phyloP scores from a whole-genome alignment of 2,797 vertebrate species.

The Prionace glauca region DNA sequence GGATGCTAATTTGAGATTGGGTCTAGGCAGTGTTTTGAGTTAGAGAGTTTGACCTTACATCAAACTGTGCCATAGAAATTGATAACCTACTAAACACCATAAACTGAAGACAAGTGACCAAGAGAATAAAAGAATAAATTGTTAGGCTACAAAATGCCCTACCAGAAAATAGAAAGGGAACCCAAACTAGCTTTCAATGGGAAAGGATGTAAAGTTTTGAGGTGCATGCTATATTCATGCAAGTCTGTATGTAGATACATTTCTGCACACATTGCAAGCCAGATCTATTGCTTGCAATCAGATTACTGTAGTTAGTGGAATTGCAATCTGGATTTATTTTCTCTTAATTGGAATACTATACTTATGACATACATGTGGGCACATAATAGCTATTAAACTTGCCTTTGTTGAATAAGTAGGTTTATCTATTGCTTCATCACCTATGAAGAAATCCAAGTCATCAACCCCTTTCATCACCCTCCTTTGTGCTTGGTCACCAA shows the following conservation, averaged over 20 bases:
- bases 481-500: constrained; percentile 89
- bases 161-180: no score
- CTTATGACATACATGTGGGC: background rate
- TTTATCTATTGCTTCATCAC: constrained; percentile 95
- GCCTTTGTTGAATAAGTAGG: constrained; percentile 94
- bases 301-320: background rate
- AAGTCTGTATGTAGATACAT: no score
- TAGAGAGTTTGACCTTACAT: background rate
- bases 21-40: background rate
- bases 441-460: constrained; percentile 95
- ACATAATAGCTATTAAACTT: constrained; percentile 36
- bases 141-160: no score
- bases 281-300: background rate
- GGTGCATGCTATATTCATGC: no score
- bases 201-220: no score
- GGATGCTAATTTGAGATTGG: background rate
- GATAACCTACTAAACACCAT: background rate
- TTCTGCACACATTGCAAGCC: no score
- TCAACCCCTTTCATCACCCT: constrained; percentile 97
- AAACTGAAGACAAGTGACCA: background rate
- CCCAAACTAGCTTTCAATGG: no score
- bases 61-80: background rate
- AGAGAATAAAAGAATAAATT: no score
- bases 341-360: background rate
- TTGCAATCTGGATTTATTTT: background rate